These are phyloP conservation scores for Rhea americana DNA, from an alignment of 2,113 vertebrate species.

Conservation along the genomic window DNA sequence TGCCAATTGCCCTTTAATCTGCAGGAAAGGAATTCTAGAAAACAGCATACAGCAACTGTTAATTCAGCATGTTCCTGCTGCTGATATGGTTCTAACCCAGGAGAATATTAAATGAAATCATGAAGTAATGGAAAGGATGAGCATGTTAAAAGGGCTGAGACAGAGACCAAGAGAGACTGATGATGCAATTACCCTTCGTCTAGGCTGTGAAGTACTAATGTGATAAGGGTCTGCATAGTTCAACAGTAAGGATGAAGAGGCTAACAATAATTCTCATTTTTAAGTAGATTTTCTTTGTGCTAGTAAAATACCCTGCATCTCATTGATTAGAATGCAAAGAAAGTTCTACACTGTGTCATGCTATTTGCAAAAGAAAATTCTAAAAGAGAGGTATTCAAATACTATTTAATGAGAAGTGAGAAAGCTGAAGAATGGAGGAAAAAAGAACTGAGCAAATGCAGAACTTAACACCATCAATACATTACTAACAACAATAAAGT, in stretches of 20 bases:
- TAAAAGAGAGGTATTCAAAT: conserved; percentile 15
- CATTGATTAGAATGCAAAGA: conserved; percentile 41
- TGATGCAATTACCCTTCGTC: conserved; percentile 49
- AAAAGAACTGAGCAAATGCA: conserved; percentile 10
- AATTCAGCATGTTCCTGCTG: conserved; percentile 14
- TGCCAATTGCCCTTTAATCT: not conserved
- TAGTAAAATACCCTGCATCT: conserved; percentile 19
- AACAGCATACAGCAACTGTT: not conserved
- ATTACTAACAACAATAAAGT: not conserved
- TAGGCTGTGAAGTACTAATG: conserved; percentile 3
- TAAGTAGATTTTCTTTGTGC: conserved; percentile 30
- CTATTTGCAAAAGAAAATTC: conserved; percentile 37
- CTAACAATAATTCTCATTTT: conserved; percentile 55
- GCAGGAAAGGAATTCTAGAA: not conserved
- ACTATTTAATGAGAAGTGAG: conserved; percentile 30
- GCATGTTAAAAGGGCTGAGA: conserved; percentile 50
- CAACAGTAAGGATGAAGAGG: conserved; percentile 44
- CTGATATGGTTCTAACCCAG: conserved; percentile 7
- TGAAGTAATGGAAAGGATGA: conserved; percentile 51
- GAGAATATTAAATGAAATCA: conserved; percentile 63
- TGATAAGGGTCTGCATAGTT: conserved; percentile 33
- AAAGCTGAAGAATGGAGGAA: conserved; percentile 8
- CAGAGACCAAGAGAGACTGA: conserved; percentile 38
- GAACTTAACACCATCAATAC: not conserved
- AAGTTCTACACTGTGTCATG: not conserved